Base-by-base conservation (phyloP, 2,113 vertebrate genomes). In the Lepus timidus region DNA sequence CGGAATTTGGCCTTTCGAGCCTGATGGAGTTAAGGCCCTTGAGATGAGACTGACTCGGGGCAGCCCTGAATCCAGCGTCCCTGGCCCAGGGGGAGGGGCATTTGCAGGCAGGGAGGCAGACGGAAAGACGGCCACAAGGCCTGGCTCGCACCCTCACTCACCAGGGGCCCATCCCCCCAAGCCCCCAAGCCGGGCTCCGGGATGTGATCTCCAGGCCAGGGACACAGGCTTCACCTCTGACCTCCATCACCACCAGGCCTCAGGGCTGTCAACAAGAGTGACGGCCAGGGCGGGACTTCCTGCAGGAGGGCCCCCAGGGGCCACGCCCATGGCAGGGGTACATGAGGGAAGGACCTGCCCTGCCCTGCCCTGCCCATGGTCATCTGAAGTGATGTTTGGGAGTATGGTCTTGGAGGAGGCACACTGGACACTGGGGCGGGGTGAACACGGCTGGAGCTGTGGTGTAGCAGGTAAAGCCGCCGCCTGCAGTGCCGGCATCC, bases 331-430 rank as follows among this genome's bases (percentile, higher is more conserved):
- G 44, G 44, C 44, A 44, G 44, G 44, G 44, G 44, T 44, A 44
- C 6, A 7, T 7, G 44, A 44, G 44, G 7, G 44, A 44, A 44
- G 44, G 44, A 44, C 29, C 9, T 55, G 39, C 14, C 55, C 23
- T 39, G n/a, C 13, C 23, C 62, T 20, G 0, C 6, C 44, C 44
- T 20, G 0, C 6, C 44, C 44, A 44, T 1, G 4, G 11, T n/a
- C 73, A 22, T 44, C 39, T 9, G 11, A 31, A 58, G 74, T 93
- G 68, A 58, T 36, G 27, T 82, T 67, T 62, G 19, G 62, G 62
- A 44, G 55, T 75, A 79, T 20, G 39, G 73, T 73, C 78, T 82
- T 44, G 44, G 44, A 44, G 44, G 44, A 44, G 44, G 44, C 44
- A 1, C 44, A 44, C 44, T 44, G 44, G 44, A 44, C 44, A 44